These are phyloP conservation scores for Lineus longissimus DNA, from an alignment of 1,140 invertebrate genomes.

Conservation along the genomic window DNA sequence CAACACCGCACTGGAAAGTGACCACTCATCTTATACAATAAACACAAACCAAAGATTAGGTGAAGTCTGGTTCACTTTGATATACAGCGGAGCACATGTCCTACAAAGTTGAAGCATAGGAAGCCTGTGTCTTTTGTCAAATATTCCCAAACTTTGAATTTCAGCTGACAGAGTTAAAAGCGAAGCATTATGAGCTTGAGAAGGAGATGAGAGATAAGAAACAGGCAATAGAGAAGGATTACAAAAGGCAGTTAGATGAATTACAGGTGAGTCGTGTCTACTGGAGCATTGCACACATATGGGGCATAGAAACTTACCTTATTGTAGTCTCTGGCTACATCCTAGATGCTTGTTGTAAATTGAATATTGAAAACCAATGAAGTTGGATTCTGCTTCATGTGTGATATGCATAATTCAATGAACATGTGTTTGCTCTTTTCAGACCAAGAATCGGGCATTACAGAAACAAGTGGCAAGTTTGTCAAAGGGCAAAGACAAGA, in stretches of 20 bases:
- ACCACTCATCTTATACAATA: no score
- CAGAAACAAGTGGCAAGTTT: conserved; percentile 72
- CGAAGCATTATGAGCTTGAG: conserved; percentile 82
- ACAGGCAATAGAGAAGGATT: conserved; percentile 74
- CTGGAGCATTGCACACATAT: conserved; percentile 61
- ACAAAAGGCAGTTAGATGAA: conserved; percentile 73
- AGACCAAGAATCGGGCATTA: conserved; percentile 45
- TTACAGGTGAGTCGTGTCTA: conserved; percentile 72
- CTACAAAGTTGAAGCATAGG: no score
- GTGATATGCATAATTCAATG: no score
- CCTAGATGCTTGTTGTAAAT: no score
- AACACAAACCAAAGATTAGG: no score
- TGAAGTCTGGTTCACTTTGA: no score
- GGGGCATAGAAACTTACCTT: not conserved
- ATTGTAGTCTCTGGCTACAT: not conserved
- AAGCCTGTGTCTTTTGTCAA: no score
- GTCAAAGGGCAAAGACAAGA: conserved; percentile 69
- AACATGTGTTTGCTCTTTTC: no score
- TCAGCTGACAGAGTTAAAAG: conserved; percentile 91
- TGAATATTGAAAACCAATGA: not conserved
- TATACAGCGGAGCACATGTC: no score
- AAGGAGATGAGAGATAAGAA: conserved; percentile 80
- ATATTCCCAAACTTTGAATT: conserved; percentile 24
- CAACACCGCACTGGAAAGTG: no score
- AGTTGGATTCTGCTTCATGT: no score